Evolutionary conservation across 1,140 invertebrate species (phyloP).

Genomic region (Bombyx mori): DNA sequence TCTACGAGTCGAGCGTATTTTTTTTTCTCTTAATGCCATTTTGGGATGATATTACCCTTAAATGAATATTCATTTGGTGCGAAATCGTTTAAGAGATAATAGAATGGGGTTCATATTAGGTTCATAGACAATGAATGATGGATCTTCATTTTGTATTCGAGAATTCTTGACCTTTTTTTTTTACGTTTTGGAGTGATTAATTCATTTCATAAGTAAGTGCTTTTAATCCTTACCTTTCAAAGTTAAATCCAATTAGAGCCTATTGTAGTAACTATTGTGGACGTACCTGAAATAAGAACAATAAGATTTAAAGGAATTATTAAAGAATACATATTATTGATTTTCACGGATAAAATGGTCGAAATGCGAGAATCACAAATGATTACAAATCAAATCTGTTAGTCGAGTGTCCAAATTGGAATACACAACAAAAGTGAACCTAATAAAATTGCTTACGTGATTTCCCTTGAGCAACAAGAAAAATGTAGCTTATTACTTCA

Average conservation of each 20-base stretch:
- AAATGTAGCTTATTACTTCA: constrained; percentile 43
- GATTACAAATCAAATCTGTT: neutral
- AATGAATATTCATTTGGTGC: constrained; percentile 65
- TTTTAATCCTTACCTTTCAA: no score
- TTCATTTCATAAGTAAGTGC: constrained; percentile 12
- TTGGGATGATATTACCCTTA: constrained; percentile 58
- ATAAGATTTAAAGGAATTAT: no score
- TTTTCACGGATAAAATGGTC: no score
- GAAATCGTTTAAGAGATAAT: constrained; percentile 66
- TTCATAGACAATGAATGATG: constrained; percentile 45
- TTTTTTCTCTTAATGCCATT: constrained; percentile 57
- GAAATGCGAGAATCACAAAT: neutral
- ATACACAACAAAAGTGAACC: constrained; percentile 5
- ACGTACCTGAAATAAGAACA: no score
- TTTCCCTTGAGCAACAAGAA: constrained; percentile 30
- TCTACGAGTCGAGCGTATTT: constrained; percentile 39
- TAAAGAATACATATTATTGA: no score
- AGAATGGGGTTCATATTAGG: constrained; percentile 63
- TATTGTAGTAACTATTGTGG: no score
- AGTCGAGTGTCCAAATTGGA: constrained; percentile 1
- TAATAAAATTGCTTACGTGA: constrained; percentile 14
- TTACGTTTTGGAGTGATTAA: constrained; percentile 30
- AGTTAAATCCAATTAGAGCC: no score
- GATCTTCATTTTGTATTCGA: constrained; percentile 41
- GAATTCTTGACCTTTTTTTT: constrained; percentile 29